These are phyloP conservation scores for Cheirogaleus major DNA, from an alignment of 2,797 vertebrate species.

Conservation along the genomic window DNA sequence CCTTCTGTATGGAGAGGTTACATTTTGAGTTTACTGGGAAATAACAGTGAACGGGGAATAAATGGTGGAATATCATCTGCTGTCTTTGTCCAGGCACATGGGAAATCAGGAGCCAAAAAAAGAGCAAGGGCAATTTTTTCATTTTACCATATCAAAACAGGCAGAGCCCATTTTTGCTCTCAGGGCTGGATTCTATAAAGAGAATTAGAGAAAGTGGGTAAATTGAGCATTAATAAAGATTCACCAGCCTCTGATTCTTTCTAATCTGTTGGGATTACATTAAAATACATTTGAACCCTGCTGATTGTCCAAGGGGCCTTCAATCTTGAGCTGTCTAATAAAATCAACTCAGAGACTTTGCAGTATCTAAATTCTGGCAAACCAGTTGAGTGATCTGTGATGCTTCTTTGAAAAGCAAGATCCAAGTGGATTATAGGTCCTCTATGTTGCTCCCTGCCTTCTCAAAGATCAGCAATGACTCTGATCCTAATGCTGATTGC, in stretches of 20 bases:
- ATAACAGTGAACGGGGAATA: slow-evolving; percentile 36
- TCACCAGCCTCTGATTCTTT: slow-evolving; percentile 48
- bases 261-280: slow-evolving; percentile 41
- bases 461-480: slow-evolving; percentile 46
- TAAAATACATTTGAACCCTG: slow-evolving; percentile 39
- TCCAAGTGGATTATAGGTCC: neutral
- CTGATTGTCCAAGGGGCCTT: slow-evolving; percentile 49
- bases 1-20: slow-evolving; percentile 11
- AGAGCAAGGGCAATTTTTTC: neutral
- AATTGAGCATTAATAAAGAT: slow-evolving; percentile 53
- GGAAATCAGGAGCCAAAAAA: slow-evolving; percentile 39
- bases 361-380: slow-evolving; percentile 41
- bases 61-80: neutral
- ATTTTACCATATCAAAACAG: slow-evolving; percentile 45
- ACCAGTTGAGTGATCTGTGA: slow-evolving; percentile 18
- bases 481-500: slow-evolving; percentile 40
- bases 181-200: slow-evolving; percentile 13
- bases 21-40: slow-evolving; percentile 45
- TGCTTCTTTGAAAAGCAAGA: slow-evolving; percentile 38
- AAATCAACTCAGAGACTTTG: slow-evolving; percentile 57
- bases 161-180: slow-evolving; percentile 41
- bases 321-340: slow-evolving; percentile 47
- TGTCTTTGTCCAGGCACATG: neutral
- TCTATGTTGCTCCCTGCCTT: slow-evolving; percentile 22
- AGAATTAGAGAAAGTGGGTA: slow-evolving; percentile 56